A percentile compares a stretch with the other conserved stretches of the same genome.
Conservation (phyloP, 2,113 vertebrate genomes). For the Butastur rufipennis region DNA sequence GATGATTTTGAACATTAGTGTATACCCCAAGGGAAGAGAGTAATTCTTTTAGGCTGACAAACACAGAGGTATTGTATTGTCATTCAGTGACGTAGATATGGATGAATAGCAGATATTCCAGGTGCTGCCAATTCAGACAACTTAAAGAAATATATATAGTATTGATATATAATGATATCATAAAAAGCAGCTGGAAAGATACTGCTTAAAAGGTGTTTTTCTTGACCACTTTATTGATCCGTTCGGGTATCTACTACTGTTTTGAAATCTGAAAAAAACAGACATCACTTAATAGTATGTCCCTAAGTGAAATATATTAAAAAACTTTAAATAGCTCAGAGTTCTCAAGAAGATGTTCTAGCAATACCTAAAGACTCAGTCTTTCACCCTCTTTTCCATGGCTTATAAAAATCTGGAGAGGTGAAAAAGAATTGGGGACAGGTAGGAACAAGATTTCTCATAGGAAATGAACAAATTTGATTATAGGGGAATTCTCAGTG, state of each 20-base stretch:
- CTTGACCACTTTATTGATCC: neutral
- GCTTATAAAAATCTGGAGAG: neutral
- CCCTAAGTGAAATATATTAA: neutral
- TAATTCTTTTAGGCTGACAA: neutral
- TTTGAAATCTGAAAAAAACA: neutral
- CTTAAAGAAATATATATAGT: neutral
- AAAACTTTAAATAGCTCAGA: neutral
- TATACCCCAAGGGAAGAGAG: neutral
- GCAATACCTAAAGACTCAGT: neutral
- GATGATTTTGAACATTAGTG: neutral
- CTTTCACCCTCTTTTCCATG: neutral
- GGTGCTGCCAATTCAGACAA: neutral
- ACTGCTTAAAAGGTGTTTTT: neutral
- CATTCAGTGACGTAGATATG: neutral
- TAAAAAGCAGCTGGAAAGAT: neutral
- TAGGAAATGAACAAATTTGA: rapidly evolving
- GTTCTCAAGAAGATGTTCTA: neutral
- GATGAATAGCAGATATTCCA: neutral
- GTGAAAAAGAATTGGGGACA: rapidly evolving
- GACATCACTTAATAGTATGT: neutral
- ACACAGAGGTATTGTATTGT: neutral
- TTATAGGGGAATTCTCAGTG: neutral
- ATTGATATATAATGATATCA: neutral
- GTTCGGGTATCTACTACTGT: neutral
- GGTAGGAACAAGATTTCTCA: rapidly evolving